Percentiles rank a stretch among this genome's conserved stretches.
These are phyloP conservation scores for Sebastolobus alascanus DNA, from an alignment of 2,797 vertebrate genomes.

Conservation along the genomic window DNA sequence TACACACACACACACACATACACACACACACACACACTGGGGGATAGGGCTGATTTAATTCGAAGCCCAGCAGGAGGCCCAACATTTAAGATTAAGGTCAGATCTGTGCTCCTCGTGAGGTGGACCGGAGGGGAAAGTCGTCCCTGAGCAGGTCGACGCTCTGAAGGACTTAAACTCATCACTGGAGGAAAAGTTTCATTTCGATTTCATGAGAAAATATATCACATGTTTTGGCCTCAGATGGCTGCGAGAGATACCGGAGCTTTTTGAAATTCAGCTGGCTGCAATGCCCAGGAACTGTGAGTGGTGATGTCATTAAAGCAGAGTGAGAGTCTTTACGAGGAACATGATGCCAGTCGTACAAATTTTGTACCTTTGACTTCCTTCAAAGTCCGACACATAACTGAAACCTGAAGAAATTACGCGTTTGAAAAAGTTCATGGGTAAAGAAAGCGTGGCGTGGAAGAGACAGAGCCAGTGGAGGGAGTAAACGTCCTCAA, in stretches of 20 bases:
- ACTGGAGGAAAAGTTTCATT: constrained; percentile 46
- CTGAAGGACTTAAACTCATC: constrained; percentile 60
- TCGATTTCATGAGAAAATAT: constrained; percentile 32
- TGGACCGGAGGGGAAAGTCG: constrained; percentile 52
- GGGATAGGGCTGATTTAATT: constrained; percentile 76
- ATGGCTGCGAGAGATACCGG: constrained; percentile 37
- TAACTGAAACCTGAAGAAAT: background rate
- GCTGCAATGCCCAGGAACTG: constrained; percentile 4
- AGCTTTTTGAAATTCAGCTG: constrained; percentile 24
- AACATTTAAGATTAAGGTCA: constrained; percentile 78
- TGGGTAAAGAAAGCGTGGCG: too few species aligned
- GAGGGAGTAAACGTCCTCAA: too few species aligned
- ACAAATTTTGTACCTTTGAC: background rate
- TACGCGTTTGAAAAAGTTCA: background rate
- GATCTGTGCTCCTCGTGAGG: constrained; percentile 54
- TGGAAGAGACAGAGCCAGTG: too few species aligned
- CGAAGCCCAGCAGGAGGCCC: constrained; percentile 64
- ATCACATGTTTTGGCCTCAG: constrained; percentile 35
- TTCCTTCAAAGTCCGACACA: background rate
- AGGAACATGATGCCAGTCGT: too few species aligned
- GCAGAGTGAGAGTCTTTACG: background rate
- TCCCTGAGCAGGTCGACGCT: constrained; percentile 70
- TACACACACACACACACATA: constrained; percentile 38
- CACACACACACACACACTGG: constrained; percentile 47
- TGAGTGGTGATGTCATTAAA: background rate